Conservation (phyloP, 2,113 vertebrate species). For the Mobula hypostoma region DNA sequence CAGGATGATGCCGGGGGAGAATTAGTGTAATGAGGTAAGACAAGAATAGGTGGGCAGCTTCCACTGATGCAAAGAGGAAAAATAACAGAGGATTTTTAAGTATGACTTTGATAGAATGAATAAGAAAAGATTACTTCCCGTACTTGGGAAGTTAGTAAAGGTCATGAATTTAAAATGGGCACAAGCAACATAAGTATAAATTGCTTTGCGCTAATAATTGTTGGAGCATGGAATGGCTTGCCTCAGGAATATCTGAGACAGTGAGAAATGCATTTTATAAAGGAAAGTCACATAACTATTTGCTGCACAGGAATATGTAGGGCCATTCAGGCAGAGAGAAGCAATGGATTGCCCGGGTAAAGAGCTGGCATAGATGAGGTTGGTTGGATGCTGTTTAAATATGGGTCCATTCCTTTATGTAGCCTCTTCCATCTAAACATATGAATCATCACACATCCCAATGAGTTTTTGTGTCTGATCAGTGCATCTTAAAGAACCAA, state of each 20-base stretch:
- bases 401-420: not conserved
- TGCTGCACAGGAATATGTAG: not conserved
- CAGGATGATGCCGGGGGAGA: not conserved
- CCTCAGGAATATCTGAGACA: not conserved
- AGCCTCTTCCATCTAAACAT: not conserved
- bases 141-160: not conserved
- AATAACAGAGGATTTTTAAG: not conserved
- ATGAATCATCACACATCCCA: not conserved
- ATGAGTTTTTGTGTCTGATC: not conserved
- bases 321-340: not conserved
- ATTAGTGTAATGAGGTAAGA: not conserved
- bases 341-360: not conserved
- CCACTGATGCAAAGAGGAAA: not conserved
- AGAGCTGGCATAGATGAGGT: not conserved
- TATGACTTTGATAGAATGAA: constrained; percentile 19
- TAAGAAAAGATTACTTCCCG: not conserved
- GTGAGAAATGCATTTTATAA: not conserved
- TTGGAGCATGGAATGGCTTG: constrained; percentile 4
- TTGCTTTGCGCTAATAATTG: not conserved
- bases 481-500: not conserved
- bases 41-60: not conserved
- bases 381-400: not conserved
- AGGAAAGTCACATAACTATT: not conserved
- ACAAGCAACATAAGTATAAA: not conserved
- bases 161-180: constrained; percentile 12